Base-by-base conservation (phyloP, 2,113 vertebrate genomes). In the Jaculus jaculus region DNA sequence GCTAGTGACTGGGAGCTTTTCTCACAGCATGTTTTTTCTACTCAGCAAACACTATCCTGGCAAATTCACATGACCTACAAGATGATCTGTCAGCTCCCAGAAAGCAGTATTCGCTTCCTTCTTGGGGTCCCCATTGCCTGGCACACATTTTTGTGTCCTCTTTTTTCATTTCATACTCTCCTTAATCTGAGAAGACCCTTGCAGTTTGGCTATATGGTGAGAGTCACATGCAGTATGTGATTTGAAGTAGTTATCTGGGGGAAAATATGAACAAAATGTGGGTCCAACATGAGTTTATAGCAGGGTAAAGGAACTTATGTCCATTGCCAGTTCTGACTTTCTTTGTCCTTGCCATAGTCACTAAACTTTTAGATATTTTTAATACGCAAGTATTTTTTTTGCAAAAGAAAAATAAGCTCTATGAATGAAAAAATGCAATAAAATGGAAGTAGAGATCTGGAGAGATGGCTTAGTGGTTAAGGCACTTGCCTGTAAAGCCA, bases 301-400 rank as follows among this genome's bases (percentile, higher is more conserved):
- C 47, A 86, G n/a, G 66, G 32, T 83, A 68, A 86, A 69, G 86
- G 23, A 47, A 91, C 51, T 47, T 34, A 78, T 23, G 3, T 28
- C 74, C 75, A 16, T 69, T 90, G 83, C 71, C 74, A 28, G 86
- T 92, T 91, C 42, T 92, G 85, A 68, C 66, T 18, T n/a, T 92
- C 42, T 91, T 91, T 84, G 16, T n/a, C 30, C 15, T 92, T 81
- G 75, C 74, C 6, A 63, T 58, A 80, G 37, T 69, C 42, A 90
- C 47, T 91, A 32, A 51, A 42, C 37, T 83, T 86, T 94, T 79
- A 83, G 60, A 42, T 82, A 73, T 66, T 78, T 92, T 92, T 65
- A 74, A 95, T 63, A 72, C 16, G 68, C 20, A 77, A 13, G 20
- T 86, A 34, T 21, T 37, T 95, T 92, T 77, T 80, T 66, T 28